Conservation (phyloP, 2,888 invertebrate genomes). For the Cephus sareptanus region DNA sequence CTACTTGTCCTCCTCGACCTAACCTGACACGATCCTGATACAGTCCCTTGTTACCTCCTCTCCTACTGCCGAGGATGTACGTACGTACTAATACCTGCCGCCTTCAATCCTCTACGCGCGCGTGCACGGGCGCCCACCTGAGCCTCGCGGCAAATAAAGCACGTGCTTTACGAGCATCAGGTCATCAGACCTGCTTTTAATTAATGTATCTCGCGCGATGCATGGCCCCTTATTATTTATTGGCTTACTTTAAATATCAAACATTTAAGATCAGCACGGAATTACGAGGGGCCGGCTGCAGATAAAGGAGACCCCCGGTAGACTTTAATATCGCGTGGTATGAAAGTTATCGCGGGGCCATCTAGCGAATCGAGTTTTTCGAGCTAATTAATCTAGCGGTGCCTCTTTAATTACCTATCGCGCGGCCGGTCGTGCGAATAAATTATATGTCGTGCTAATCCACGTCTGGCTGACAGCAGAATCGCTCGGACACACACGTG, state of each 20-base stretch:
- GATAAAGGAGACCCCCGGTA: neutral
- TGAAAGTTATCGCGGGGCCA: neutral
- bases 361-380: constrained; percentile 15
- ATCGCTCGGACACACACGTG: neutral
- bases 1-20: neutral
- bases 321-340: constrained; percentile 19
- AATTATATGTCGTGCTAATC: constrained; percentile 35
- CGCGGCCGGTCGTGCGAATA: constrained; percentile 34
- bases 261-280: neutral
- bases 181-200: neutral
- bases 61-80: neutral
- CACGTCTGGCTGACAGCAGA: neutral
- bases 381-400: constrained; percentile 44
- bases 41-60: neutral
- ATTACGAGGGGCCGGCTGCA: neutral
- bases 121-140: neutral
- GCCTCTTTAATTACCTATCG: constrained; percentile 39
- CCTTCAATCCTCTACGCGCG: neutral
- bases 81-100: neutral
- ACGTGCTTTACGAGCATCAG: neutral
- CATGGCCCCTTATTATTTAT: constrained; percentile 3
- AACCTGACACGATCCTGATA: neutral
- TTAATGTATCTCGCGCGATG: constrained; percentile 7
- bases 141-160: neutral
- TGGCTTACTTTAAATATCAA: neutral